Base-by-base conservation (phyloP, 1,140 invertebrate genomes). In the Eubasilissa regina region DNA sequence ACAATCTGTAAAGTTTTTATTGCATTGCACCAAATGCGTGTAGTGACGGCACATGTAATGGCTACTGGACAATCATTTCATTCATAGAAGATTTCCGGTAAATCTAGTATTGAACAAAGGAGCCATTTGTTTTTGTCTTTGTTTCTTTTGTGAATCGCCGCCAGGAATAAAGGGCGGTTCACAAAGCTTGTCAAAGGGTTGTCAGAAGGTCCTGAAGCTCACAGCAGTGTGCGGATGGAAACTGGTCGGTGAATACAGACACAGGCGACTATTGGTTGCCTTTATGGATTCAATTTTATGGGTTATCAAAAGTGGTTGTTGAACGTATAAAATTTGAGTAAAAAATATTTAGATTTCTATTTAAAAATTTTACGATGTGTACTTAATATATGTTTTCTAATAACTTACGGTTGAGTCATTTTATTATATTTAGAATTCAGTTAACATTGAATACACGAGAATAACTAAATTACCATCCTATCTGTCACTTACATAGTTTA, bases 31-130 rank as follows among this genome's bases (percentile, higher is more conserved):
- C 17, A 19, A 70, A 51, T 70, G 17, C 66, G 35, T 12, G n/a
- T 12, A 19, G 44, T 47, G 17, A 25, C 9, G 66, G 15, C 17
- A 19, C n/a, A n/a, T n/a, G n/a, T n/a, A n/a, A n/a, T n/a, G n/a
- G n/a, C n/a, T 70, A 21, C 45, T 17, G 66, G 66, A 51, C 47
- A 51, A 7, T 17, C 13, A 70, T 51, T 70, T 15, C 66, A 70
- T 51, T 51, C 44, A 70, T 13, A 68, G 15, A 68, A 68, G 58
- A 81, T 81, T 81, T 82, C 78, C 78, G 74, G 81, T 82, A 82
- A 79, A 80, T 82, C 81, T 77, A 79, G 81, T 82, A 78, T 60
- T 75, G 45, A 55, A 82, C 75, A 82, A 79, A 82, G 78, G 66
- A 12, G 53, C 43, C 75, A 58, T 82, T 82, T 82, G 81, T 82